phyloP scores from a whole-genome alignment of 1,140 invertebrate genomes.

The Muscidifurax raptorellus region DNA sequence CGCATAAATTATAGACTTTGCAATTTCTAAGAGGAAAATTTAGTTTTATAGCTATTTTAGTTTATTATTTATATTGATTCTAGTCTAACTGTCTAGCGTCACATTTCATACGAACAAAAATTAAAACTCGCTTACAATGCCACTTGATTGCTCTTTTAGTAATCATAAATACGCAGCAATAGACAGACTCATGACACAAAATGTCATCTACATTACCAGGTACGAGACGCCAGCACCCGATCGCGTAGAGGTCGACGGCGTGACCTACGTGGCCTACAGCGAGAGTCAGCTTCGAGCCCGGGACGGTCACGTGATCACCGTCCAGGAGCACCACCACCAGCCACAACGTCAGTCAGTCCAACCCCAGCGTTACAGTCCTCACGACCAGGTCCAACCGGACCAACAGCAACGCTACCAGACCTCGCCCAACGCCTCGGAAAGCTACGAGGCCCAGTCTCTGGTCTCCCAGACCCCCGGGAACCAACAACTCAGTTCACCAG shows the following conservation, averaged over 20 bases:
- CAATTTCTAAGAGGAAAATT: no score
- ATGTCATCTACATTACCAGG: conserved; percentile 53
- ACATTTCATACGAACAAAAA: no score
- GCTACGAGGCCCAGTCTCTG: conserved; percentile 63
- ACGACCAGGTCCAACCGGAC: conserved; percentile 56
- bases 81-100: no score
- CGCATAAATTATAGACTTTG: no score
- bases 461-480: conserved; percentile 53
- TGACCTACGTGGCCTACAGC: conserved; percentile 46
- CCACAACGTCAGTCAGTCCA: conserved; percentile 53
- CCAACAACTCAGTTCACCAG: conserved; percentile 31
- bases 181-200: not conserved
- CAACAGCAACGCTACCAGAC: conserved; percentile 57
- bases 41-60: no score
- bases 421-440: conserved; percentile 64
- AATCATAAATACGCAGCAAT: not conserved
- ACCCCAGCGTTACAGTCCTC: conserved; percentile 66
- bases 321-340: conserved; percentile 59
- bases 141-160: no score
- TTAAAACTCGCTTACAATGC: no score
- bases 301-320: conserved; percentile 62
- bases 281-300: conserved; percentile 46
- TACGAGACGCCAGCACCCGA: conserved; percentile 65
- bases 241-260: conserved; percentile 62
- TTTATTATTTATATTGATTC: no score